Percentiles rank a stretch among this genome's conserved stretches.
phyloP scores from a whole-genome alignment of 2,113 vertebrate genomes.

The Antigone vipio region DNA sequence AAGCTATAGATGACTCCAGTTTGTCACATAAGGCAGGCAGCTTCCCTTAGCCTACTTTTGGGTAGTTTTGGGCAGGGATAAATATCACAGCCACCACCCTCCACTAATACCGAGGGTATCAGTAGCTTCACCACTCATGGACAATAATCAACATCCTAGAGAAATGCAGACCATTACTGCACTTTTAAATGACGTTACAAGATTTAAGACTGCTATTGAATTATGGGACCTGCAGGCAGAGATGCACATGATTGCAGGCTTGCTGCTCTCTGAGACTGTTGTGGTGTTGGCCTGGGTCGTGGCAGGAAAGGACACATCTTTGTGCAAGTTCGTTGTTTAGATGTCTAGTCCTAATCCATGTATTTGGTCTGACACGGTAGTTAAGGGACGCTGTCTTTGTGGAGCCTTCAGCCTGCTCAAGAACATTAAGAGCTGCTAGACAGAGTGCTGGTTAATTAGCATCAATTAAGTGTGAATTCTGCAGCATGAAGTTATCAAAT shows the following conservation, averaged over 20 bases:
- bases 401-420: not conserved
- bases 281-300: not conserved
- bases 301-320: not conserved
- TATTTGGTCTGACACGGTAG: not conserved
- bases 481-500: rapidly evolving
- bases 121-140: not conserved
- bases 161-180: not conserved
- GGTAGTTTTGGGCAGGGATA: not conserved
- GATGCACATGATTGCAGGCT: not conserved
- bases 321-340: rapidly evolving
- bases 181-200: not conserved
- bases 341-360: rapidly evolving
- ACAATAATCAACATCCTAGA: not conserved
- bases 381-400: not conserved
- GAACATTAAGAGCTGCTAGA: not conserved
- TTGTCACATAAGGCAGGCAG: not conserved
- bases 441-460: not conserved
- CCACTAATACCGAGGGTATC: not conserved
- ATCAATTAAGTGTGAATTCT: not conserved
- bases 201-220: not conserved
- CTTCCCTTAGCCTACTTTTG: not conserved
- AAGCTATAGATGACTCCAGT: not conserved
- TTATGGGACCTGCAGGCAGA: not conserved
- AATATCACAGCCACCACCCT: not conserved
- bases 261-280: rapidly evolving